phyloP scores from a whole-genome alignment of 2,888 invertebrate genomes.

The Xanthostigma xanthostigma region DNA sequence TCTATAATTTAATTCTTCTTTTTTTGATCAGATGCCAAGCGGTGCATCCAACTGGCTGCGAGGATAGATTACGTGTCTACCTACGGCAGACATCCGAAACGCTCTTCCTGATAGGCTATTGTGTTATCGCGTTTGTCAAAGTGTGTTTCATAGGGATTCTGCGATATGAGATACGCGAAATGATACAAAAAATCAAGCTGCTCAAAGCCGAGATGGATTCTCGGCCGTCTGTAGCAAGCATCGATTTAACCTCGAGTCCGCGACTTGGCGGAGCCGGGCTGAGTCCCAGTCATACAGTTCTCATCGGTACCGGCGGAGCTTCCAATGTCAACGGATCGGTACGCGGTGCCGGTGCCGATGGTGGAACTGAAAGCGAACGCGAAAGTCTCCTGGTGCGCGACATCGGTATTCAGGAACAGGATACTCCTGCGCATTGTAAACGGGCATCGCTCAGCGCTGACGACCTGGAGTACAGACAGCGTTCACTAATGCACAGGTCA shows the following conservation, averaged over 20 bases:
- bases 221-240: conserved; percentile 24
- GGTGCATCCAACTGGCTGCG: conserved; percentile 48
- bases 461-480: conserved; percentile 11
- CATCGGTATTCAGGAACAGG: conserved; percentile 23
- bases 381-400: conserved; percentile 41
- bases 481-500: neutral
- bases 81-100: conserved; percentile 65
- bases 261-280: conserved; percentile 21
- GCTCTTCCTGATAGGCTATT: conserved; percentile 66
- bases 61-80: conserved; percentile 57
- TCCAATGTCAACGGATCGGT: conserved; percentile 41
- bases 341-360: conserved; percentile 29
- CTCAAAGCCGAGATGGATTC: conserved; percentile 50
- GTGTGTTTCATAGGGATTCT: conserved; percentile 77
- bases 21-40: conserved; percentile 16
- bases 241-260: conserved; percentile 12
- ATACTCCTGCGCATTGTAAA: conserved; percentile 9
- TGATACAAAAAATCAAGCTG: conserved; percentile 81
- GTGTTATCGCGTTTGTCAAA: conserved; percentile 78
- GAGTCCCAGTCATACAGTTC: conserved; percentile 7
- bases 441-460: conserved; percentile 10
- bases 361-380: conserved; percentile 37
- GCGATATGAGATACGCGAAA: conserved; percentile 75
- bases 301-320: conserved; percentile 7
- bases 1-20: no score